Conservation (phyloP, 2,113 vertebrate species). For the Trogon melanurus region DNA sequence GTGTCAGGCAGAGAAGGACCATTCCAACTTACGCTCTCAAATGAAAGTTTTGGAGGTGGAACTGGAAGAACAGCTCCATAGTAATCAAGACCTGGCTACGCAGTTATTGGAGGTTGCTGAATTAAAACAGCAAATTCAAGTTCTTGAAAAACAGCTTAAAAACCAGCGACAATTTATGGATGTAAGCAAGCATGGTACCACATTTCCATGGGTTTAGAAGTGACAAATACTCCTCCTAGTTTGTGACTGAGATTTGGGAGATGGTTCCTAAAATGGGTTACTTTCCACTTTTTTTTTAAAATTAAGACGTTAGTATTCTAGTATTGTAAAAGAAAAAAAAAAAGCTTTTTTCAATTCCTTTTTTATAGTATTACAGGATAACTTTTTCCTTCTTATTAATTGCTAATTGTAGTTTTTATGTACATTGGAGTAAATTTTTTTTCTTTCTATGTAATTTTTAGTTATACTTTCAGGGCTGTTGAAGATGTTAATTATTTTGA, state of each 20-base stretch:
- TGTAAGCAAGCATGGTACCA: conserved; percentile 63
- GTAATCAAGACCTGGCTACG: conserved; percentile 75
- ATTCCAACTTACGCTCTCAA: conserved; percentile 77
- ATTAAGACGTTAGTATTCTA: not conserved
- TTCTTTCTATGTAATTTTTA: not conserved
- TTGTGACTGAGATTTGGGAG: not conserved
- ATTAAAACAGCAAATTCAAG: conserved; percentile 85
- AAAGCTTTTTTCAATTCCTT: not conserved
- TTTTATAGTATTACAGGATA: not conserved
- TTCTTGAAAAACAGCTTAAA: conserved; percentile 93
- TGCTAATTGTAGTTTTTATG: not conserved
- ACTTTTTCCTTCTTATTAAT: not conserved
- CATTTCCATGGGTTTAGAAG: not conserved
- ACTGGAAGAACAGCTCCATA: conserved; percentile 87
- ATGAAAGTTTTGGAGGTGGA: conserved; percentile 86
- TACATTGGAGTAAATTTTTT: not conserved
- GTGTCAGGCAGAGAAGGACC: conserved; percentile 91
- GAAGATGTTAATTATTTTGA: not conserved
- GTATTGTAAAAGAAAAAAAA: not conserved
- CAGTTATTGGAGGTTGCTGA: conserved; percentile 81
- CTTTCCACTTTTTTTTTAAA: not conserved
- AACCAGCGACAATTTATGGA: conserved; percentile 94
- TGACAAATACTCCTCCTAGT: not conserved
- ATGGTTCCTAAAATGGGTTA: not conserved
- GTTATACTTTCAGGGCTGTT: not conserved